Conservation (phyloP, 2,113 vertebrate genomes). For the Myodes glareolus region DNA sequence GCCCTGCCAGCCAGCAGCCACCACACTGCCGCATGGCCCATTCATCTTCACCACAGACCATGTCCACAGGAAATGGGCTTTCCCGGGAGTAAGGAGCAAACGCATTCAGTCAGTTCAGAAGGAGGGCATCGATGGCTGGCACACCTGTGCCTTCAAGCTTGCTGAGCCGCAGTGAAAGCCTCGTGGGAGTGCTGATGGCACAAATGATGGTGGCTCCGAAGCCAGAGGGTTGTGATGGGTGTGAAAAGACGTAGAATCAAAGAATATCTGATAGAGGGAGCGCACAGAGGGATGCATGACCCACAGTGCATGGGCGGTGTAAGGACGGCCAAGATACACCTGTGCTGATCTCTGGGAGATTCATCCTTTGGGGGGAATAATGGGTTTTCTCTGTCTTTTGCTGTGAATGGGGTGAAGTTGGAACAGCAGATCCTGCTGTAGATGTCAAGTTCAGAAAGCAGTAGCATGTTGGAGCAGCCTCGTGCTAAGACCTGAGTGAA, state of each 20-base stretch:
- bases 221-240: neutral
- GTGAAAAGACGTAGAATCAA: neutral
- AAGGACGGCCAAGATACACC: rapidly evolving
- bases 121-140: neutral
- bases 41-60: neutral
- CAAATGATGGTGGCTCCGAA: neutral
- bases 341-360: neutral
- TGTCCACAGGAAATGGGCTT: neutral
- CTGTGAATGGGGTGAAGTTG: neutral
- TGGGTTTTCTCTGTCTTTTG: neutral
- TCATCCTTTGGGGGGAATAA: neutral
- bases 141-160: neutral
- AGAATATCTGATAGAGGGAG: neutral
- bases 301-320: neutral
- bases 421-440: neutral
- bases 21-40: neutral
- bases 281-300: neutral
- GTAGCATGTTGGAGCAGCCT: neutral
- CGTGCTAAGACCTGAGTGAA: neutral
- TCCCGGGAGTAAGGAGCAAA: neutral
- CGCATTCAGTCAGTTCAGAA: neutral
- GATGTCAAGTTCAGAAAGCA: neutral
- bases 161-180: neutral
- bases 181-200: too few species aligned
- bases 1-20: neutral